phyloP scores from a whole-genome alignment of 2,888 invertebrate species.

The Melieria picta region DNA sequence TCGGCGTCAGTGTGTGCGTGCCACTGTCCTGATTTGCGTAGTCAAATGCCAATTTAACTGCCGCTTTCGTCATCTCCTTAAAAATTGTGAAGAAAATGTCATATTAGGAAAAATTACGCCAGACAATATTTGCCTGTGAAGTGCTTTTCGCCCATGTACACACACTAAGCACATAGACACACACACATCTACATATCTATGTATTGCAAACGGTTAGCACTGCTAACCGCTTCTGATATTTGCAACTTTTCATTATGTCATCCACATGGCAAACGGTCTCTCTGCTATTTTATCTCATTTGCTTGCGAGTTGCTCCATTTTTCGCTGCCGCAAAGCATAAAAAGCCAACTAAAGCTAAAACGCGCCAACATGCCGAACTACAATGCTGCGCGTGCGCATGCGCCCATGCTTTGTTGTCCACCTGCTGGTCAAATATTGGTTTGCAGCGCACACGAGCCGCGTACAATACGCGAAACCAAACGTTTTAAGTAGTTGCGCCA shows the following conservation, averaged over 20 bases:
- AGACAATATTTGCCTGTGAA: constrained; percentile 4
- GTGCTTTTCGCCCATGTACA: neutral
- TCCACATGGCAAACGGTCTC: neutral
- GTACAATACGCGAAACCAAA: no score
- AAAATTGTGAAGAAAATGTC: constrained; percentile 56
- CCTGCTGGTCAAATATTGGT: neutral
- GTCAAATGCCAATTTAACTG: neutral
- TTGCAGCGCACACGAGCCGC: neutral
- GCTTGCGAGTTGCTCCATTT: neutral
- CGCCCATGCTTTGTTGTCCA: neutral
- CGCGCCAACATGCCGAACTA: neutral
- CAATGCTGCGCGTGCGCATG: neutral
- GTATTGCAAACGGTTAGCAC: no score
- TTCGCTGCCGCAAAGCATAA: neutral
- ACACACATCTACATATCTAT: neutral
- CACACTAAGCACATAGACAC: neutral
- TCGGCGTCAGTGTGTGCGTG: no score
- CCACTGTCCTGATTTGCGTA: neutral
- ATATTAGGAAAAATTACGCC: constrained; percentile 60
- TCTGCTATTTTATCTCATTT: neutral
- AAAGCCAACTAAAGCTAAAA: neutral
- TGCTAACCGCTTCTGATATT: no score
- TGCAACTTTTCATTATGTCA: constrained; percentile 1
- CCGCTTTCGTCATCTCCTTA: neutral
- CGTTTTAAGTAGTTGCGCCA: no score